Conservation (phyloP, 2,888 invertebrate genomes). For the Catocala sponsa region DNA sequence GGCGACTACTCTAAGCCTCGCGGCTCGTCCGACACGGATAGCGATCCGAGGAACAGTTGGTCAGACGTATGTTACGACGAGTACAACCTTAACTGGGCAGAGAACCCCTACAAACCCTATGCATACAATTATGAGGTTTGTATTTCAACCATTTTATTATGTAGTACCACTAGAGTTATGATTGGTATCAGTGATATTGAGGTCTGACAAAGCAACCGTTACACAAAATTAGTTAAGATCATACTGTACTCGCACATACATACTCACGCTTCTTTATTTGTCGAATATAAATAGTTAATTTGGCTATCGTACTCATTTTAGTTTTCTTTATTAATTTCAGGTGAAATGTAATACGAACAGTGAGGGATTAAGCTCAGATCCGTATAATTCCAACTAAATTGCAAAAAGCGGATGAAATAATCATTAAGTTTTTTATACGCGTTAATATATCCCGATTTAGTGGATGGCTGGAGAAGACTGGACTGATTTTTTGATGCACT, state of each 20-base stretch:
- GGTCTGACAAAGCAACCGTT: too few species aligned
- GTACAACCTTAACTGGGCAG: constrained; percentile 67
- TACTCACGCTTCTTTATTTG: too few species aligned
- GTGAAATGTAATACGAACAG: constrained; percentile 7
- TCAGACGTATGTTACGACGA: constrained; percentile 61
- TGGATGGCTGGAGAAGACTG: constrained; percentile 5
- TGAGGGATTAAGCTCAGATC: constrained; percentile 11
- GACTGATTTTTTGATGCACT: constrained; percentile 1
- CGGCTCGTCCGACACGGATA: constrained; percentile 70
- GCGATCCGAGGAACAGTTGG: constrained; percentile 62
- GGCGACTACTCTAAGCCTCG: constrained; percentile 74
- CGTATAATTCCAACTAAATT: constrained; percentile 26
- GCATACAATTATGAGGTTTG: constrained; percentile 63
- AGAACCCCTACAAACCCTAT: constrained; percentile 61
- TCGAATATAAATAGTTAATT: not conserved
- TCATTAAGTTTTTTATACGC: constrained; percentile 9
- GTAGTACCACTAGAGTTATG: too few species aligned
- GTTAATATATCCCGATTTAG: constrained; percentile 7
- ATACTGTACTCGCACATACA: too few species aligned
- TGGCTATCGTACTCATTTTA: not conserved
- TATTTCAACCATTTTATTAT: constrained; percentile 2
- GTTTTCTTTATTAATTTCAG: too few species aligned
- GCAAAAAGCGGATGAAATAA: constrained; percentile 16
- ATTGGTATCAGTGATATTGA: too few species aligned
- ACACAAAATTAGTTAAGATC: too few species aligned